phyloP scores from a whole-genome alignment of 2,888 invertebrate species.

The Euproctis similis region DNA sequence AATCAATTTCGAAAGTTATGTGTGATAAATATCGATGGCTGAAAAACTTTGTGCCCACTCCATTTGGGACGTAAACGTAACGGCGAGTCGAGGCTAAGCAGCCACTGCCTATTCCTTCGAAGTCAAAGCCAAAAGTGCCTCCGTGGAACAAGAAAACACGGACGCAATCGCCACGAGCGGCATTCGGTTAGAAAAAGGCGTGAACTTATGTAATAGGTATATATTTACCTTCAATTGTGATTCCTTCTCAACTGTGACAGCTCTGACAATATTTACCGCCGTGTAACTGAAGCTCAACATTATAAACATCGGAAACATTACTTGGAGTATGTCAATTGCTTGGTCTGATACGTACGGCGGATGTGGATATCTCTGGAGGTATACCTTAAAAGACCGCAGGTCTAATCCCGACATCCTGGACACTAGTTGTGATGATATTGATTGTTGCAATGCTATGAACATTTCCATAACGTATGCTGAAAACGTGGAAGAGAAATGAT shows the following conservation, averaged over 20 bases:
- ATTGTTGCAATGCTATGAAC: conserved; percentile 58
- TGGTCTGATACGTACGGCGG: conserved; percentile 81
- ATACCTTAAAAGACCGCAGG: conserved; percentile 43
- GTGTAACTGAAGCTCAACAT: conserved; percentile 89
- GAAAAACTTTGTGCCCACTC: too few relatives aligned
- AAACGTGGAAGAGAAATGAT: background rate
- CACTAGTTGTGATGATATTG: conserved; percentile 52
- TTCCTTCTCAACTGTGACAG: conserved; percentile 85
- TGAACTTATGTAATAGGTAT: too few relatives aligned
- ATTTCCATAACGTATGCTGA: conserved; percentile 62
- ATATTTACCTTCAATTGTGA: conserved; percentile 80
- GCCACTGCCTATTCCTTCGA: too few relatives aligned
- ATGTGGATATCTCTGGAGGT: conserved; percentile 82
- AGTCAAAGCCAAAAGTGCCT: too few relatives aligned
- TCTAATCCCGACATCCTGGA: conserved; percentile 39
- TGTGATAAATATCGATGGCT: too few relatives aligned
- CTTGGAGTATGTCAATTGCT: conserved; percentile 78
- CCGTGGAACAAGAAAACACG: too few relatives aligned
- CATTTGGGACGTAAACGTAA: too few relatives aligned
- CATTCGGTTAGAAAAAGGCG: too few relatives aligned
- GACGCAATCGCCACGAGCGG: too few relatives aligned
- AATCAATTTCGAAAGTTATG: too few relatives aligned
- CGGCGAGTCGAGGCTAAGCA: too few relatives aligned
- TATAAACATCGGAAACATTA: conserved; percentile 83
- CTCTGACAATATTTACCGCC: conserved; percentile 84